Conservation (phyloP, 2,888 invertebrate species). For the Watsonalla cultraria region DNA sequence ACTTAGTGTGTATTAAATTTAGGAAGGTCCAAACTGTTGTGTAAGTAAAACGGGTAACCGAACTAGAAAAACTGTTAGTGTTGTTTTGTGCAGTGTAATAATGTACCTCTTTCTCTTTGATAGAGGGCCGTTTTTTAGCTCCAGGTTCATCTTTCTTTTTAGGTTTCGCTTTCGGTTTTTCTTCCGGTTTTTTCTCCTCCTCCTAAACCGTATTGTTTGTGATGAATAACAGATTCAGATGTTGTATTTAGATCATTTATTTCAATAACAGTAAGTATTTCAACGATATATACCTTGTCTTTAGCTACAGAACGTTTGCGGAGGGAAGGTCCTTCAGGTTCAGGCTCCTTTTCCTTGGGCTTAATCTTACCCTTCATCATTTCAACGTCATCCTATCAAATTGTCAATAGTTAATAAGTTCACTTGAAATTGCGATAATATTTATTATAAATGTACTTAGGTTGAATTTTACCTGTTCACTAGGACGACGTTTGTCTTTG, state of each 20-base stretch:
- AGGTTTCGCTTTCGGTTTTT: slow-evolving; percentile 64
- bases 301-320: slow-evolving; percentile 64
- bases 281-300: slow-evolving; percentile 53
- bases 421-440: too few relatives aligned
- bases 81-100: slow-evolving; percentile 22
- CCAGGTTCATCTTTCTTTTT: slow-evolving; percentile 59
- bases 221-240: not conserved
- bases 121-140: slow-evolving; percentile 64
- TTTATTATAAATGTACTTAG: not conserved
- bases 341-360: slow-evolving; percentile 65
- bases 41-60: slow-evolving; percentile 20
- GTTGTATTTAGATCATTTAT: not conserved
- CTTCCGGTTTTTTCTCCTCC: slow-evolving; percentile 67
- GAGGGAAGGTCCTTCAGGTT: slow-evolving; percentile 61
- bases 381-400: slow-evolving; percentile 62
- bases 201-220: slow-evolving; percentile 41
- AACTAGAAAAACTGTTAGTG: slow-evolving; percentile 30
- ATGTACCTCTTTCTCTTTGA: slow-evolving; percentile 71
- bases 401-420: too few relatives aligned
- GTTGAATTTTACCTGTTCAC: slow-evolving; percentile 55
- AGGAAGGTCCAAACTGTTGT: slow-evolving; percentile 23
- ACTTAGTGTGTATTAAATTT: slow-evolving; percentile 22
- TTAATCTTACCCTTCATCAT: slow-evolving; percentile 71
- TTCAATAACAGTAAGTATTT: not conserved
- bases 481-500: slow-evolving; percentile 63